Percentiles rank a stretch among this genome's conserved stretches.
phyloP scores from a whole-genome alignment of 2,113 vertebrate genomes.

The Columbina picui region DNA sequence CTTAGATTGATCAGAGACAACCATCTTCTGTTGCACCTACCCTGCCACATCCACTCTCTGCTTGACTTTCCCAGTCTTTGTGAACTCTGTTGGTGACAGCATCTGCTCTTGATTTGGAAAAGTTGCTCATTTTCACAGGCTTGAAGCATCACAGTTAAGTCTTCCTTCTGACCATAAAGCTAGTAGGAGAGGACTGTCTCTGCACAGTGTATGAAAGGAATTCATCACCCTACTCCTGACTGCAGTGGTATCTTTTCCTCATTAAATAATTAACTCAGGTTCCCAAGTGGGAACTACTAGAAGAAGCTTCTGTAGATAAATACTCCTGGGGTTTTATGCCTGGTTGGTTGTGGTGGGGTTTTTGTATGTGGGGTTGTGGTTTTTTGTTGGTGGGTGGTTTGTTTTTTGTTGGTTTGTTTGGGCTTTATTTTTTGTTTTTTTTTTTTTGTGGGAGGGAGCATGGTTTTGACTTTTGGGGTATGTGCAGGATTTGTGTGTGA shows the following conservation, averaged over 20 bases:
- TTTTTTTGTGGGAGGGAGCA: neutral
- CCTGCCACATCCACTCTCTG: neutral
- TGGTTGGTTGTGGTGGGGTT: neutral
- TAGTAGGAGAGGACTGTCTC: neutral
- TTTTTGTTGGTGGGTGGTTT: neutral
- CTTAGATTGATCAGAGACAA: neutral
- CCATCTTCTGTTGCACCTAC: neutral
- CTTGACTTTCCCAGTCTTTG: neutral
- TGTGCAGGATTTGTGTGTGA: too few species aligned
- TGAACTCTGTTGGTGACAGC: neutral
- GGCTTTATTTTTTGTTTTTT: neutral
- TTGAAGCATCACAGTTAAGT: neutral
- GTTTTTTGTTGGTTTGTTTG: neutral
- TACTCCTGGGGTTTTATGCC: neutral
- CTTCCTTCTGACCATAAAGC: neutral
- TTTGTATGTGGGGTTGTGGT: neutral
- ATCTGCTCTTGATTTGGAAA: neutral
- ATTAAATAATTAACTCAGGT: neutral
- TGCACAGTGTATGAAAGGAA: neutral
- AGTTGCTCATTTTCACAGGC: neutral
- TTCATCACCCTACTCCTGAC: neutral
- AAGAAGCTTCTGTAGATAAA: neutral
- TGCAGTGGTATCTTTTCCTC: neutral
- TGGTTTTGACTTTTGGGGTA: too few species aligned
- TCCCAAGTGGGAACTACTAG: neutral